Conservation (phyloP, 92 coral and sea anemone species). For the Epizoanthus scotinus region DNA sequence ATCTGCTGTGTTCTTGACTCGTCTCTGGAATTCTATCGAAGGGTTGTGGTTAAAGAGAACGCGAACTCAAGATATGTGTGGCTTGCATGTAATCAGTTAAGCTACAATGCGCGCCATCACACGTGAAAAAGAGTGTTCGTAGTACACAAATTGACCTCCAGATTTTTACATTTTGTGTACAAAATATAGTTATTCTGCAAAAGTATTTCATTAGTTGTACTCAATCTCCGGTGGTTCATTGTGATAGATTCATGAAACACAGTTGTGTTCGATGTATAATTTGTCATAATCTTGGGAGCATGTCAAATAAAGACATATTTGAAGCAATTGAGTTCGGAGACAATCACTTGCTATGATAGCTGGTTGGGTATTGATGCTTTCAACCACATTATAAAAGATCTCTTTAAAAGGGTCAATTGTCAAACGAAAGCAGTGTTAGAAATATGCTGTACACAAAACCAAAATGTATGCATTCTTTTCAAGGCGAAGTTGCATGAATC, state of each 20-base stretch:
- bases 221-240: background rate
- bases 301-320: background rate
- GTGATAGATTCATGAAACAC: background rate
- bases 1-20: background rate
- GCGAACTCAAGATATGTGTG: slow-evolving; percentile 24
- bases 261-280: slow-evolving; percentile 5
- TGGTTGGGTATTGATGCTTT: slow-evolving; percentile 9
- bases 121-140: background rate
- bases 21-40: slow-evolving; percentile 35
- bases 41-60: slow-evolving; percentile 12
- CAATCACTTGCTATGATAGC: slow-evolving; percentile 21
- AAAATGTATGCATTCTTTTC: slow-evolving; percentile 14
- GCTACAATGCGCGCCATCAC: slow-evolving; percentile 10
- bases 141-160: background rate
- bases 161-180: background rate
- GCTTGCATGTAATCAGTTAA: slow-evolving; percentile 35
- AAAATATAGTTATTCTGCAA: background rate
- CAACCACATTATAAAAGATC: background rate
- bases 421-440: background rate
- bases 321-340: background rate
- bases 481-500: background rate
- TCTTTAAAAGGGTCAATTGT: background rate
- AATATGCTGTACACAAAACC: slow-evolving; percentile 4
- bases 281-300: slow-evolving; percentile 25
- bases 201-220: background rate